Percentiles rank a stretch among this genome's conserved stretches.
Conservation (phyloP, 1,140 invertebrate genomes). For the Aphaenogaster ashmeadi region DNA sequence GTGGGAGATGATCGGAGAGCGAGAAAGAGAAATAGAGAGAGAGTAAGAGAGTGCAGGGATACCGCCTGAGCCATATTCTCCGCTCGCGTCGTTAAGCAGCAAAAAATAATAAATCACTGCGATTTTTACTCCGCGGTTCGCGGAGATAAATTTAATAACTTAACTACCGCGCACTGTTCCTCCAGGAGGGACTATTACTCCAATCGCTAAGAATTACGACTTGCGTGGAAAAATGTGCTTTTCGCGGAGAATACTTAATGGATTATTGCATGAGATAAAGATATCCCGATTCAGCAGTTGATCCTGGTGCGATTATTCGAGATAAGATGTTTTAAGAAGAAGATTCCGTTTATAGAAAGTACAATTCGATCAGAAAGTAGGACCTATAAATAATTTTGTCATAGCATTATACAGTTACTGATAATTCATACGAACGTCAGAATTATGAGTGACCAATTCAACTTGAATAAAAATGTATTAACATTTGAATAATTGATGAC, state of each 20-base stretch:
- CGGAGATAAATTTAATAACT: slow-evolving; percentile 86
- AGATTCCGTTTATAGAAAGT: neutral
- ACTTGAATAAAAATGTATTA: neutral
- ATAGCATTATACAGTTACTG: neutral
- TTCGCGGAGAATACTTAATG: slow-evolving; percentile 32
- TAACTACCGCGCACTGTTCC: slow-evolving; percentile 80
- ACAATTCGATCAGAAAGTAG: neutral
- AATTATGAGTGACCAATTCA: neutral
- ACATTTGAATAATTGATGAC: neutral
- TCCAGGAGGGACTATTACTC: slow-evolving; percentile 51
- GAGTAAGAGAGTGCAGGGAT: slow-evolving; percentile 19
- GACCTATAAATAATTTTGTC: neutral
- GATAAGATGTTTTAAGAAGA: neutral
- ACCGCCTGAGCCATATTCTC: slow-evolving; percentile 80
- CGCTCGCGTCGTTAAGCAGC: slow-evolving; percentile 84
- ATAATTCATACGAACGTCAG: neutral
- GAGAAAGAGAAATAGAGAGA: neutral
- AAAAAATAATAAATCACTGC: slow-evolving; percentile 85
- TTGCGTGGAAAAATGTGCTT: slow-evolving; percentile 56
- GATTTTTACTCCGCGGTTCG: slow-evolving; percentile 78
- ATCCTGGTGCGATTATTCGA: neutral
- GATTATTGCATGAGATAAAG: slow-evolving; percentile 15
- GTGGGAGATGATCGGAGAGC: slow-evolving; percentile 29
- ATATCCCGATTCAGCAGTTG: neutral
- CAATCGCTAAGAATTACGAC: slow-evolving; percentile 48